A percentile compares a stretch with the other conserved stretches of the same genome.
phyloP scores from a whole-genome alignment of 2,797 vertebrate genomes.

The Xyrichtys novacula region DNA sequence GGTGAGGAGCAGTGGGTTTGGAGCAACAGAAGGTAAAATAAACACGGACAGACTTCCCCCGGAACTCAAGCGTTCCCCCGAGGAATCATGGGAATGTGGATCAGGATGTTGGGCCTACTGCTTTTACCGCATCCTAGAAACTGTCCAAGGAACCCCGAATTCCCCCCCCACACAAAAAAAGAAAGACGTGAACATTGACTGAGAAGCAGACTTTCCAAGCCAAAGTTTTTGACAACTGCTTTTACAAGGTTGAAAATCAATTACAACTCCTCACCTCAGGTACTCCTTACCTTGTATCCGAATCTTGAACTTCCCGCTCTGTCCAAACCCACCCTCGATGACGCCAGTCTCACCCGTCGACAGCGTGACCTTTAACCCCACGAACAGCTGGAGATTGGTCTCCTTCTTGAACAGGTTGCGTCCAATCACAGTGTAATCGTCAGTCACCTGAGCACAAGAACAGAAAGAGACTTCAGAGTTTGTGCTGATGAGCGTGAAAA shows the following conservation, averaged over 20 bases:
- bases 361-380: conserved; percentile 93
- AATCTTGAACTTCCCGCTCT: conserved; percentile 98
- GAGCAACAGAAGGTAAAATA: conserved; percentile 85
- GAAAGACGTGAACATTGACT: conserved; percentile 15
- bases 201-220: neutral
- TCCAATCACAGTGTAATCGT: conserved; percentile 95
- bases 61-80: conserved; percentile 77
- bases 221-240: no score
- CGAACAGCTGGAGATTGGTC: conserved; percentile 97
- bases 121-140: conserved; percentile 82
- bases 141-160: conserved; percentile 44
- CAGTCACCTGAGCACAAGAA: conserved; percentile 86
- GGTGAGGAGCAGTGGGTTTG: conserved; percentile 75
- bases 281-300: conserved; percentile 88
- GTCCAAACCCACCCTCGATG: conserved; percentile 97
- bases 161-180: conserved; percentile 5
- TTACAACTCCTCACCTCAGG: conserved; percentile 8
- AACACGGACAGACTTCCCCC: conserved; percentile 83
- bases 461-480: neutral
- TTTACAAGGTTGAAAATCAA: no score
- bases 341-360: conserved; percentile 93
- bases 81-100: conserved; percentile 83
- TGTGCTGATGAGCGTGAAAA: no score
- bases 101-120: conserved; percentile 69
- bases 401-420: conserved; percentile 98